These are phyloP conservation scores for Mechanitis messenoides DNA, from an alignment of 2,888 invertebrate species.

Conservation along the genomic window DNA sequence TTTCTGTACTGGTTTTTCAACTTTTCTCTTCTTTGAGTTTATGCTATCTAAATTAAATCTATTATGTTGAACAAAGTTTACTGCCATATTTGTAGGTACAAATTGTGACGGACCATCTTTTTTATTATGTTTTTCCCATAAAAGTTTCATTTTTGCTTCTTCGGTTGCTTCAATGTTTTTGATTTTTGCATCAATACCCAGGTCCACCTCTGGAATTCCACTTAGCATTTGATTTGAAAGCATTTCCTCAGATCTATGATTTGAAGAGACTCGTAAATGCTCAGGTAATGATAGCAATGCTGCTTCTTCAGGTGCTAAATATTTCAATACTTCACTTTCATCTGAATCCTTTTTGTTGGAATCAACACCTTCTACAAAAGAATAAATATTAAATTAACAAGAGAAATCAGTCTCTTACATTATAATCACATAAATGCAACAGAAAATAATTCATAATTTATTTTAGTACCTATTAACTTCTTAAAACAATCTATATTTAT, in stretches of 20 bases:
- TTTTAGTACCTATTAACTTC: not conserved
- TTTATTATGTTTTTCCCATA: conserved; percentile 92
- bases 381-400: conserved; percentile 17
- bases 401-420: too few species aligned
- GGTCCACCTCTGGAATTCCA: conserved; percentile 99
- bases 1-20: conserved; percentile 72
- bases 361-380: conserved; percentile 54
- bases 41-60: conserved; percentile 93
- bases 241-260: conserved; percentile 97
- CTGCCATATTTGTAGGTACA: conserved; percentile 98
- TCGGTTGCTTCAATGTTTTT: conserved; percentile 99
- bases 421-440: too few species aligned
- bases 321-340: conserved; percentile 73
- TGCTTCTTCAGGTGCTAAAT: conserved; percentile 92
- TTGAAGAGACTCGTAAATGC: conserved; percentile 89
- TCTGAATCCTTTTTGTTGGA: conserved; percentile 63
- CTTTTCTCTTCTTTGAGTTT: conserved; percentile 77
- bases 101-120: conserved; percentile 96
- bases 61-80: conserved; percentile 98
- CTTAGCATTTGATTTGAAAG: conserved; percentile 99
- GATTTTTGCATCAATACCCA: conserved; percentile 99
- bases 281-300: conserved; percentile 93
- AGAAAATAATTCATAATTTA: too few species aligned
- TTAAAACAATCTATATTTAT: too few species aligned
- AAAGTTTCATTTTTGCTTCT: conserved; percentile 94